Base-by-base conservation (phyloP, 1,140 invertebrate species). In the Drosophila truncata region DNA sequence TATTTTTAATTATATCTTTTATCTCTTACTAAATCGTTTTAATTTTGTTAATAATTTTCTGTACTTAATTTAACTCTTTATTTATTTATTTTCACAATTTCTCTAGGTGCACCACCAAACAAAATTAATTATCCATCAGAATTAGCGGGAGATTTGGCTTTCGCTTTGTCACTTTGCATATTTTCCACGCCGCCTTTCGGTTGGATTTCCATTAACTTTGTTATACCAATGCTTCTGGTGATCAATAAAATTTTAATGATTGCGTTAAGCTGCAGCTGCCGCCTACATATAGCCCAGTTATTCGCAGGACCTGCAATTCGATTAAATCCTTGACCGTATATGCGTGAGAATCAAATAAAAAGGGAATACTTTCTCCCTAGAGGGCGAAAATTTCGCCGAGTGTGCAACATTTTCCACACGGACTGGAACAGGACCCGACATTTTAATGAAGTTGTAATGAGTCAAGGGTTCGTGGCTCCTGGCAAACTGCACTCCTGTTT, bases 41-140 rank as follows among this genome's bases (percentile, higher is more conserved):
- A n/a, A n/a, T n/a, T 25, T 3, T 0, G 7, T 50, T 7, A 11
- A 2, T 3, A 11, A 18, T 3, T 1, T 18, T 16, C 0, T 18
- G n/a, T 6, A 18, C 25, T 10, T 10, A 47, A 18, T 8, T 14
- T 16, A 25, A 27, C n/a, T 4, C 4, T 14, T 25, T 4, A 29
- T 31, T 10, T 7, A 5, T n/a, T 39, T 25, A 29, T 1, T 14
- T 16, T 10, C 10, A 1, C 3, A n/a, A 23, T 70, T 70, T 66
- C 8, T 44, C 16, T 14, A 8, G 49, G 74, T 80, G 73, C 27
- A 50, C 41, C 37, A 60, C 80, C 71, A 66, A 69, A 71, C 60
- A 78, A 83, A 88, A 87, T 87, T 87, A 87, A 87, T 87, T 87
- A 88, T 88, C 84, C 80, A 70, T 87, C 72, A 67, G 83, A 74